Base-by-base conservation (phyloP, 2,888 invertebrate species). In the Drosophila phalerata region DNA sequence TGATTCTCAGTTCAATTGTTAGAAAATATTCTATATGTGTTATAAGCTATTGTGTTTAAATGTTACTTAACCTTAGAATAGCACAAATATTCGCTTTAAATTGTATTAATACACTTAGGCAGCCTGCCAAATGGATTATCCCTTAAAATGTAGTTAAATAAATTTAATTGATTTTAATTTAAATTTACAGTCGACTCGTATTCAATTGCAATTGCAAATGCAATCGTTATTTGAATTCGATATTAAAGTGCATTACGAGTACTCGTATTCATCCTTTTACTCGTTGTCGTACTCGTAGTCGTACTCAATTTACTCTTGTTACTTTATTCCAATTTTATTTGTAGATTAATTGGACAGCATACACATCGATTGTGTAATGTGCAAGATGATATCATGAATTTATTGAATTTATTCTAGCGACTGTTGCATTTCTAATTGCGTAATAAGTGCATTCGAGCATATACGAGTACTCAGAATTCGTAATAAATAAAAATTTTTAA, bases 361-460 rank as follows among this genome's bases (percentile, higher is more conserved):
- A 32, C n/a, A 32, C 22, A 42, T 43, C 43, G 42, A 34, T 55
- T 43, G 19, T 22, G 30, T 42, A 42, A 32, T 43, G 15, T 32
- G 5, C 15, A 11, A 17, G 17, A 25, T 40, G 28, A 13, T 28
- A 28, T 52, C 8, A 55, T 30, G 32, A 30, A 17, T 43, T 43
- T 17, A 42, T n/a, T 42, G 42, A 43, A 43, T 22, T 22, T 34
- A 34, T 43, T 5, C 15, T n/a, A 15, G 34, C 5, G 43, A 43
- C 43, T 56, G 22, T 45, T 57, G 57, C 34, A 47, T 37, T 37
- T 47, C 37, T 28, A 47, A 57, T 57, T 47, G 34, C 25, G 28
- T 57, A 47, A 57, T 57, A 25, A 57, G 45, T 57, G 47, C 56
- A 57, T n/a, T 47, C 56, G 34, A 25, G 56, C 45, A 28, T 25